Base-by-base conservation (phyloP, 2,888 invertebrate genomes). In the Drosophila nigricruria region DNA sequence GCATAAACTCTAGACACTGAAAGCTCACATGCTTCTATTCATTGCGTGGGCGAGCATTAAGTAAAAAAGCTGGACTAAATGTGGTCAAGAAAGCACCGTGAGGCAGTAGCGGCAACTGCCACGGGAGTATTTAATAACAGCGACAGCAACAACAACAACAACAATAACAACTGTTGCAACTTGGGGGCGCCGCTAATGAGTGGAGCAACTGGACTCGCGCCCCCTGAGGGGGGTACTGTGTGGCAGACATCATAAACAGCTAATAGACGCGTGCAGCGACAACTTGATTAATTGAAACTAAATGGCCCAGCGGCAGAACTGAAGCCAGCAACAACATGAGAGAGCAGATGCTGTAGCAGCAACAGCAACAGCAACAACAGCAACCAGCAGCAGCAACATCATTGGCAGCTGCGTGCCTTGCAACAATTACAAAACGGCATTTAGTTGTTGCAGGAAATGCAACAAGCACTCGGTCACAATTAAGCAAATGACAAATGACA, bases 401-500 rank as follows among this genome's bases (percentile, higher is more conserved):
- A 25, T 18, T 32, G 18, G 50, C 53, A 18, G 56, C 70, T 86
- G 83, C 84, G 84, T 89, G 84, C 71, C 61, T 65, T 61, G 68
- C 76, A 64, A 83, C 88, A 89, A 85, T 85, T 85, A 87, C 77
- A 87, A 42, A 84, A 87, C 88, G 77, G 86, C 77, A 77, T 67
- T 70, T 73, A 70, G 70, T 34, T 58, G 58, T 71, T 47, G 60
- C 74, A 78, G 81, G 73, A 77, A 79, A 80, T 60, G 57, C 70
- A 74, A 56, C 42, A 59, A 53, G 50, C 70, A 70, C 82, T 74
- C 77, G 86, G 72, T 73, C 82, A 82, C 88, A 86, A 82, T 87
- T 88, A 85, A 82, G 73, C 81, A 86, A 89, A 87, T 87, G 83
- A 88, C 90, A 89, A 87, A 87, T 86, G 88, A 76, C 86, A 82